phyloP scores from a whole-genome alignment of 2,797 vertebrate species.

The Artibeus lituratus region DNA sequence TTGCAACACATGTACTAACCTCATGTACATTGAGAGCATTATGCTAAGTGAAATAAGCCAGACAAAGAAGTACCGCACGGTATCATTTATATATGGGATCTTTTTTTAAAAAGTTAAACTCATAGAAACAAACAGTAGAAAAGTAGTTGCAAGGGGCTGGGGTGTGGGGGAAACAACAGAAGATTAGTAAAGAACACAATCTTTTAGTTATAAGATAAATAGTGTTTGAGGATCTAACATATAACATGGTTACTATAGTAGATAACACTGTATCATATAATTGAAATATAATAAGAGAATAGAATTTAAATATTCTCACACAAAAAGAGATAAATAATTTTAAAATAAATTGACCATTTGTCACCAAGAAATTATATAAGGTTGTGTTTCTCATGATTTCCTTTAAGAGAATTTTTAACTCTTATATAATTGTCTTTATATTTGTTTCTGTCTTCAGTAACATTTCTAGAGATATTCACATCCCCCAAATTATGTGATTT shows the following conservation, averaged over 20 bases:
- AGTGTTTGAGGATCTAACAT: background rate
- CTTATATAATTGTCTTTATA: background rate
- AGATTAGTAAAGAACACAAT: background rate
- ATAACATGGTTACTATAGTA: background rate
- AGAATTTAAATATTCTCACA: background rate
- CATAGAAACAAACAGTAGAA: background rate
- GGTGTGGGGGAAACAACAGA: background rate
- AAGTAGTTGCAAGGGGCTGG: background rate
- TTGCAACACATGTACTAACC: background rate
- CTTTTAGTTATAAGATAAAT: background rate
- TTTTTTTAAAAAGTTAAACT: background rate
- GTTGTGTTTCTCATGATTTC: background rate
- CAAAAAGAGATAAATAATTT: background rate
- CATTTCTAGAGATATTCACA: background rate
- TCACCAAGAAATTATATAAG: background rate
- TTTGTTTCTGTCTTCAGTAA: background rate
- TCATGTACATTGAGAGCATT: background rate
- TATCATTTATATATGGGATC: background rate
- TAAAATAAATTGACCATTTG: slow-evolving; percentile 38
- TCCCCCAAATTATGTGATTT: background rate
- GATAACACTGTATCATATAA: background rate
- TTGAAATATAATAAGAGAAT: background rate
- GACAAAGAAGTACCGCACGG: background rate
- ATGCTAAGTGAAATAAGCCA: background rate
- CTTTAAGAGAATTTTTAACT: background rate